Base-by-base conservation (phyloP, 1,140 invertebrate genomes). In the Tetragnatha versicolor region DNA sequence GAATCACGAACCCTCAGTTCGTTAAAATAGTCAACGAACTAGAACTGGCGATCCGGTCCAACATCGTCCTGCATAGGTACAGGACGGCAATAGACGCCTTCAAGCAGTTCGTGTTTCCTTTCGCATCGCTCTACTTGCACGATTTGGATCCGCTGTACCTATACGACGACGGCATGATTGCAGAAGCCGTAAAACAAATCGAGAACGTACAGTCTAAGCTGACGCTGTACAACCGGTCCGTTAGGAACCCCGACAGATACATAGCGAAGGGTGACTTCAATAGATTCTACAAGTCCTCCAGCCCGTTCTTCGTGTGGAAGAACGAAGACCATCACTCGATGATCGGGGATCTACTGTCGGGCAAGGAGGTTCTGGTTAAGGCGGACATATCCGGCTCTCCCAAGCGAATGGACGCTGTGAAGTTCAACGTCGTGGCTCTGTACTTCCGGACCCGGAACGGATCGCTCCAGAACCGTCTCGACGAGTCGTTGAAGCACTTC, bases 81-180 rank as follows among this genome's bases (percentile, higher is more conserved):
- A 35, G 49, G 49, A 22, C 45, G 5, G 27, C 42, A n/a, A 20
- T 68, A 6, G 3, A 33, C 35, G 42, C 65, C 4, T 68, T 68
- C 17, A 68, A 49, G 2, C 65, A 68, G 7, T 68, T 39, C 25
- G 65, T 68, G 2, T 68, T 68, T 49, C 65, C 65, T 2, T 68
- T 68, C 20, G 65, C 65, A 7, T 17, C 31, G 1, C 7, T 27
- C 33, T 68, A 68, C 20, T 33, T 68, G 3, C 4, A 68, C 6
- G 14, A 22, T 0, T 29, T 49, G 42, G 42, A 49, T 12, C 65
- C 65, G 2, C 22, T 45, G 0, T 45, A 68, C 14, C 25, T 68
- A 1, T 6, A 68, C 29, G 9, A 49, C 0, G 29, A 47, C 5
- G 6, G 25, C 7, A 37, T 6, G 47, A 9, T 29, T 31, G 10